Evolutionary conservation across 2,113 vertebrate species (phyloP), one percentile per base, ranked within the genome.

Genomic region (Sorex araneus): DNA sequence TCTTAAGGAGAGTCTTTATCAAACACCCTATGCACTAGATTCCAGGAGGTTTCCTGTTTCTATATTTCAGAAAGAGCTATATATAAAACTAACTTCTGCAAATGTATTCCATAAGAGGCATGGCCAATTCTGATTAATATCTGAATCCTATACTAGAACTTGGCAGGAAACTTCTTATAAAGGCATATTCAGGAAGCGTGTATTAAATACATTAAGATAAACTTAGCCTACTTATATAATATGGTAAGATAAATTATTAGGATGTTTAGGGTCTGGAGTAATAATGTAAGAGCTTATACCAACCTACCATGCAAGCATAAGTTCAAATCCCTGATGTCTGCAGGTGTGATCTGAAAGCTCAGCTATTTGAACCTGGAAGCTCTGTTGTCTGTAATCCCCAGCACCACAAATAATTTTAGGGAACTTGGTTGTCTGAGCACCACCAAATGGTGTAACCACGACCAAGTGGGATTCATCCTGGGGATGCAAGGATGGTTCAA

Each of bases 1-100:
- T 76, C 40, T 89, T 73, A 84, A 91, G 71, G 11, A 75, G 36
- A 6, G 12, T 4, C 19, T 87, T 91, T 89, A 40, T 87, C 83
- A 45, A 89, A 36, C 36, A 80, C 25, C 30, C 28, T 54, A 67
- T 32, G 10, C 1, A 63, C 16, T 57, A 5, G 54, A 63, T 80
- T 89, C 63, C 6, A 28, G 76, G 34, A 57, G 85, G 32, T 74
- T 0, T 4, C 8, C 47, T 43, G 3, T 3, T 43, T 89, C 36
- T 74, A 36, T 15, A 18, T 76, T 89, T 73, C 47, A 77, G 18
- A 64, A 19, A 64, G 11, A 95, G 60, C 69, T 84, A n/a, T 36
- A 91, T 84, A n/a, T 36, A 91, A 45, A 84, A 57, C 28, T 28
- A 87, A 30, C 1, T 70, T 32, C 36, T 50, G 16, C 23, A 34